Evolutionary conservation across 2,113 vertebrate genomes (phyloP), one percentile per base, ranked within the genome.

Genomic region (Apodemus speciosus): DNA sequence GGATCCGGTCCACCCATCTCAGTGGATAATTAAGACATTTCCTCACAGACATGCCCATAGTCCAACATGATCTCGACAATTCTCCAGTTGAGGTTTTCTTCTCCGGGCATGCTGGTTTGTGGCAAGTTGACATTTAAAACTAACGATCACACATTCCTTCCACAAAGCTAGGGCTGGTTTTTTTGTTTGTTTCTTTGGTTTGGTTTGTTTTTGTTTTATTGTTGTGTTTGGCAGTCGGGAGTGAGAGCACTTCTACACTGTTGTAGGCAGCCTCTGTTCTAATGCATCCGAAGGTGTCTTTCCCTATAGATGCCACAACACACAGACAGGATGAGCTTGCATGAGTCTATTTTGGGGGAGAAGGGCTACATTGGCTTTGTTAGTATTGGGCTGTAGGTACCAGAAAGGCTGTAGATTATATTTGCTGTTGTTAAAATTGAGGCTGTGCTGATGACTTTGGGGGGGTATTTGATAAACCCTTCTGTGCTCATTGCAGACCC

Each of bases 321-420:
- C 20, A 1, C 1, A 15, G 2, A 20, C 9, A 9, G 10, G 43
- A 20, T 2, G 38, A 27, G 30, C 85, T 43, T 80, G 13, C 0
- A 32, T 18, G 11, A 25, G 23, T 62, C 80, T 0, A 62, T 32
- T 81, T 75, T 60, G 6, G 43, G 15, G 43, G 18, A 51, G 35
- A 14, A 35, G 16, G 9, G 9, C 2, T 38, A 25, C 38, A 3
- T n/a, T 6, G 1, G 35, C 11, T 23, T 85, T 3, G 43, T 46
- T 2, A 8, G 9, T 25, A 9, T 38, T 16, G 35, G 43, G 62
- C 16, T 30, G 32, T 77, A 51, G 25, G 64, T n/a, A 35, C 40
- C 2, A 0, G 0, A 0, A 35, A 0, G 18, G 21, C 53, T 40
- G 1, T 21, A 10, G 49, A 20, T 43, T 88, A 32, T 25, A 9